A percentile compares a stretch with the other conserved stretches of the same genome.
Evolutionary conservation across 1,140 invertebrate genomes (phyloP).

Genomic region (Conopomorpha cramerella): DNA sequence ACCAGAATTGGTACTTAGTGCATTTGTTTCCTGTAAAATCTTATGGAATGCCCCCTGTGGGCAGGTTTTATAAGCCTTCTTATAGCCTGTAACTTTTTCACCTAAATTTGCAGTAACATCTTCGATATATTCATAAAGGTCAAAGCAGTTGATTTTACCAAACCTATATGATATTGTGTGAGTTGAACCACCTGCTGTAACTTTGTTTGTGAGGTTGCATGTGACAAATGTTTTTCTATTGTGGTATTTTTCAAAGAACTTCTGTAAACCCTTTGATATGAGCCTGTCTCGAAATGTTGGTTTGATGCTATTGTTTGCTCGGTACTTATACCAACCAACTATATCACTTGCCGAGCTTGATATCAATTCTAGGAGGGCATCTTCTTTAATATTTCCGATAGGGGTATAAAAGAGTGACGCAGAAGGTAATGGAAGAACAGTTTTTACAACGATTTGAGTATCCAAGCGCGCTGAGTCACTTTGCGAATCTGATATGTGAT

Average conservation of each 20-base stretch:
- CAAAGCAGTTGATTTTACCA: conserved; percentile 50
- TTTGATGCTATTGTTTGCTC: conserved; percentile 50
- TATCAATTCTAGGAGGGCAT: conserved; percentile 55
- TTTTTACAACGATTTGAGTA: conserved; percentile 63
- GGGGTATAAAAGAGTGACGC: conserved; percentile 59
- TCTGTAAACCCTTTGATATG: conserved; percentile 63
- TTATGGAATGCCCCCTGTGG: conserved; percentile 38
- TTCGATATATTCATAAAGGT: conserved; percentile 48
- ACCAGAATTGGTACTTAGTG: conserved; percentile 32
- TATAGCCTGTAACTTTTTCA: conserved; percentile 47
- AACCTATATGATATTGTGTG: conserved; percentile 64
- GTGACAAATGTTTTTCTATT: conserved; percentile 56
- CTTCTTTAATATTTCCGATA: conserved; percentile 59
- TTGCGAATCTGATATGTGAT: conserved; percentile 68
- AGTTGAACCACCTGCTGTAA: conserved; percentile 47
- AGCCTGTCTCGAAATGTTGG: conserved; percentile 62
- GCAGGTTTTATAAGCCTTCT: conserved; percentile 24
- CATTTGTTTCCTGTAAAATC: conserved; percentile 42
- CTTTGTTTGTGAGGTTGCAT: conserved; percentile 57
- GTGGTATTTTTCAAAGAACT: conserved; percentile 55
- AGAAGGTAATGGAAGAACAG: conserved; percentile 59
- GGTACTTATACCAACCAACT: conserved; percentile 68
- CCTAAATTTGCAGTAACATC: conserved; percentile 54
- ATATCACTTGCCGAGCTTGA: conserved; percentile 57
- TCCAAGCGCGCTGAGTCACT: conserved; percentile 62